Base-by-base conservation (phyloP, 2,888 invertebrate species). In the Scaeva pyrastri region DNA sequence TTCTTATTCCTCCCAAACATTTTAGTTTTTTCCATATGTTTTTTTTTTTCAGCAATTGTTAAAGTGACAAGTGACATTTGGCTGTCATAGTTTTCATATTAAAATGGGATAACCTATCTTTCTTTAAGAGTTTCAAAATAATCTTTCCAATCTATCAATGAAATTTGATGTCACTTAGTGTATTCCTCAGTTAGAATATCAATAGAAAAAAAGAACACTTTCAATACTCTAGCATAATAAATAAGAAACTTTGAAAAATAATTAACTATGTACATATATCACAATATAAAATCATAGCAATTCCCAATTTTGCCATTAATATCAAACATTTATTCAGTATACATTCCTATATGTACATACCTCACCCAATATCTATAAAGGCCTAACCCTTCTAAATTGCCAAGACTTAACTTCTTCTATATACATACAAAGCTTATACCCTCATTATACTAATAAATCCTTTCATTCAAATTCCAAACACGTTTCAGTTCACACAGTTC, bases 361-460 rank as follows among this genome's bases (percentile, higher is more conserved):
- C 48, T 56, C 58, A 36, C n/a, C n/a, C n/a, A n/a, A n/a, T n/a
- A n/a, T n/a, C n/a, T n/a, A 26, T 16, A 11, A 2, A 5, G 2
- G 2, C 16, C 14, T 36, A 19, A 39, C 41, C 41, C 31, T 48
- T 62, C 26, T 45, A 16, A 43, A 62, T 45, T n/a, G 1, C 11
- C 11, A 45, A 45, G 11, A 45, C 26, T n/a, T 26, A 11, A 16
- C 31, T 19, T 45, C n/a, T 19, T 31, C 66, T 31, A 31, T 31
- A 31, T 31, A 31, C 12, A 36, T 64, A 31, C 41, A n/a, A 26
- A 58, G 36, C 6, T 36, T 60, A 39, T 39, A 52, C 58, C 82
- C 72, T 58, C 45, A 52, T 39, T 52, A 70, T 31, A 68, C 66
- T 45, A 48, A 83, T 74, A 83, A 78, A 73, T 78, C 83, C 83